Percentiles rank a stretch among this genome's conserved stretches.
Evolutionary conservation across 2,113 vertebrate species (phyloP).

Genomic region (Rhombomys opimus): DNA sequence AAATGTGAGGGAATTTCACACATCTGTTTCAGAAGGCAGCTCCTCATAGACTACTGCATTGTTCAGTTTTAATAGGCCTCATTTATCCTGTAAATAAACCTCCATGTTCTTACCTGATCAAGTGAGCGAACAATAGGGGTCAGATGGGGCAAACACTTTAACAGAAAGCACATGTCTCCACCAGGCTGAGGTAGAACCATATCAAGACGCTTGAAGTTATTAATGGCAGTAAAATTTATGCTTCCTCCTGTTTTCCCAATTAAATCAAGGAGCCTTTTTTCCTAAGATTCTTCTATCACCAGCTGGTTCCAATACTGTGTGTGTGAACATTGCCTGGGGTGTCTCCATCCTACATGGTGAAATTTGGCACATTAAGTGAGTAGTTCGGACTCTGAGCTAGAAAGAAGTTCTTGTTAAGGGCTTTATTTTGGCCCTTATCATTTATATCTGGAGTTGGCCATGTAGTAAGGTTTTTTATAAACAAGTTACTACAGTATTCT

Average conservation of each 20-base stretch:
- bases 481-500: slow-evolving; percentile 35
- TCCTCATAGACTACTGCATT: slow-evolving; percentile 86
- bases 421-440: slow-evolving; percentile 81
- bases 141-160: slow-evolving; percentile 90
- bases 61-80: slow-evolving; percentile 88
- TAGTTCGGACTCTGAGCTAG: slow-evolving; percentile 78
- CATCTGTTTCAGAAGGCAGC: slow-evolving; percentile 85
- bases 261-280: slow-evolving; percentile 92
- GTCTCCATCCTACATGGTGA: slow-evolving; percentile 86
- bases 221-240: slow-evolving; percentile 99
- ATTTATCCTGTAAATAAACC: slow-evolving; percentile 88
- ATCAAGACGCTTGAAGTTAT: slow-evolving; percentile 94
- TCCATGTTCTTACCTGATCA: slow-evolving; percentile 91
- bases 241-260: slow-evolving; percentile 98
- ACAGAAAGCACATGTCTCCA: slow-evolving; percentile 95
- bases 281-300: slow-evolving; percentile 88
- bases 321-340: slow-evolving; percentile 91
- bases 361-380: slow-evolving; percentile 85
- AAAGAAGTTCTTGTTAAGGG: slow-evolving; percentile 83
- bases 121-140: slow-evolving; percentile 90
- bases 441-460: slow-evolving; percentile 67
- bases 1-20: slow-evolving; percentile 87
- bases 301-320: slow-evolving; percentile 93
- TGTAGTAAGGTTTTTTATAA: slow-evolving; percentile 51
- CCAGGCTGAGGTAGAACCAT: slow-evolving; percentile 88